Base-by-base conservation (phyloP, 2,113 vertebrate species). In the Sterrhoptilus dennistouni region DNA sequence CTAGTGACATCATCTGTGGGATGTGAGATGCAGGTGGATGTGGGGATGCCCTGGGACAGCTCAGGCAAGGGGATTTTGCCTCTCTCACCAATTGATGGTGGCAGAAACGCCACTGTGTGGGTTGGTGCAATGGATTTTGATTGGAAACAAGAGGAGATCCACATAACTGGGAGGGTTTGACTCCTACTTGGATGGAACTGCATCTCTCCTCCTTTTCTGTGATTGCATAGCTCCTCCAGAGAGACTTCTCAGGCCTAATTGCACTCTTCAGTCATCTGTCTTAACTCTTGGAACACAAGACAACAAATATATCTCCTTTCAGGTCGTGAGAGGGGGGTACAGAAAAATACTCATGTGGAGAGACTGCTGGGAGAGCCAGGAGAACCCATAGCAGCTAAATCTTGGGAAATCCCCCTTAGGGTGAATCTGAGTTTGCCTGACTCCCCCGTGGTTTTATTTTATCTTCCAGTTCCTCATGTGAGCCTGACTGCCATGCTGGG, bases 401-500 rank as follows among this genome's bases (percentile, higher is more conserved):
- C 20, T 52, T 78, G 44, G 36, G 15, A 74, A 81, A 54, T 18
- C 2, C 1, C 0, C 2, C 6, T 36, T 7, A 44, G 25, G 11
- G 13, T 66, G 35, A 40, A 86, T 63, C 35, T 76, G 38, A 59
- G 17, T 64, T 53, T 68, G 35, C 16, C 56, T 91, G n/a, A 56
- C 10, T 81, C 21, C 45, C 24, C 71, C 1, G 6, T 33, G 38
- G 5, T 77, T 89, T 61, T 50, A 28, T 88, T 65, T 81, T 84
- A n/a, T 84, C 77, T 96, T 95, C 53, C 57, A 98, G 97, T 70
- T 71, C 59, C 66, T 95, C 54, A 14, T 24, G 89, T 23, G 44
- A 61, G 93, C 87, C 86, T 79, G 77, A 68, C 82, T 81, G 66
- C 85, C 93, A 98, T 98, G 97, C 83, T 84, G 69, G 47, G 76